phyloP scores from a whole-genome alignment of 2,888 invertebrate species.

The Cryptocephalus moraei region DNA sequence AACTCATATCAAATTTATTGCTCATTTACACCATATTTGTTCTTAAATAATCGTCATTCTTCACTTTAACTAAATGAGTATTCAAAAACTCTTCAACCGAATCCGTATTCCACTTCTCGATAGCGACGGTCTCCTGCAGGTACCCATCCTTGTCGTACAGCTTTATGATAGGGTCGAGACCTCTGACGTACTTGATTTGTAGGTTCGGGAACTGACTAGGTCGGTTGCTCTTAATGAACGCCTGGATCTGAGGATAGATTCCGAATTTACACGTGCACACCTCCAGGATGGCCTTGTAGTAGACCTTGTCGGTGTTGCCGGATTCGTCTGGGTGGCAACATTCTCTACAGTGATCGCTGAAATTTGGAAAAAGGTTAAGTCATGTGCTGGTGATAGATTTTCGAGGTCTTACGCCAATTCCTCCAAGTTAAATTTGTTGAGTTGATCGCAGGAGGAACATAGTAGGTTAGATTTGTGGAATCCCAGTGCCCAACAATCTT shows the following conservation, averaged over 20 bases:
- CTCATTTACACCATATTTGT: constrained; percentile 46
- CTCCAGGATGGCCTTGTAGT: constrained; percentile 85
- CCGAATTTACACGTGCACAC: constrained; percentile 98
- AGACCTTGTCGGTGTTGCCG: constrained; percentile 57
- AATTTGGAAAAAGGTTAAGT: constrained; percentile 1
- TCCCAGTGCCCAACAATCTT: constrained; percentile 78
- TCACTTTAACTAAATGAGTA: constrained; percentile 64
- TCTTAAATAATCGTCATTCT: constrained; percentile 47
- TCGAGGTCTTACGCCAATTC: constrained; percentile 43
- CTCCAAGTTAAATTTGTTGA: constrained; percentile 64
- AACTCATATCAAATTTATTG: not conserved
- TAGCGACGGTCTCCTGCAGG: constrained; percentile 81
- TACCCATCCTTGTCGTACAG: constrained; percentile 76
- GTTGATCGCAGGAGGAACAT: constrained; percentile 81
- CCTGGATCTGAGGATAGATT: constrained; percentile 95
- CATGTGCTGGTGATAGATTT: not conserved
- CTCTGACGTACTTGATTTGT: constrained; percentile 84
- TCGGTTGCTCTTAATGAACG: constrained; percentile 90
- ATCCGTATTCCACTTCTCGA: constrained; percentile 98
- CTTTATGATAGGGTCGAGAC: constrained; percentile 89
- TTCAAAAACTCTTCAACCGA: constrained; percentile 93
- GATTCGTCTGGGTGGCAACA: constrained; percentile 73
- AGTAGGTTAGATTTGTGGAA: constrained; percentile 76
- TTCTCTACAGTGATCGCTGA: constrained; percentile 58
- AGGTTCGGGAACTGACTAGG: constrained; percentile 86